Evolutionary conservation across 2,113 vertebrate genomes (phyloP), one percentile per base, ranked within the genome.

Genomic region (Macroglossus sobrinus): DNA sequence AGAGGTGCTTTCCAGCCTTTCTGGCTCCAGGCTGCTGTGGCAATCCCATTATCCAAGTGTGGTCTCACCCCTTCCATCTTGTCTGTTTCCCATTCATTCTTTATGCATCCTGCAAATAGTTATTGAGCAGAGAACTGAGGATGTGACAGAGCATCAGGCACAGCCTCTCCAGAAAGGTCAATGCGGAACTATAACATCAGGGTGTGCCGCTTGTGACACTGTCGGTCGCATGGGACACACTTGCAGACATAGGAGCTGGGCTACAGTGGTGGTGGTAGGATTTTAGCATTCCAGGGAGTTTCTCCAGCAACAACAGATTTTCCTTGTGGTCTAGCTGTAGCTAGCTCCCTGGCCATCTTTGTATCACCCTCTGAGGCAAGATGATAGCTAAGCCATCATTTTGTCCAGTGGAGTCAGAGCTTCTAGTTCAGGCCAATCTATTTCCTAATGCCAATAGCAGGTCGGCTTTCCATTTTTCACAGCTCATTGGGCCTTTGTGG

Each of bases 31-130:
- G 30, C 28, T 14, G 0, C 11, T 0, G 57, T 19, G 45, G 22
- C 35, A 1, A 7, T 14, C 24, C 26, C 81, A 5, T 38, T 26
- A 12, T 35, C 84, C 30, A 21, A 4, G 12, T n/a, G n/a, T 11
- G 33, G 11, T 35, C 18, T 81, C 21, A 35, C 33, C 38, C 30
- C 45, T 30, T 5, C 7, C 8, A 5, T 74, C 24, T 53, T 10
- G 30, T 7, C 8, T 4, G 1, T 21, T 28, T 6, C 47, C 16
- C 3, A 0, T 8, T 69, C 28, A 4, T 21, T 10, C n/a, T 26
- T 79, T 24, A 0, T 1, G 5, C 18, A 26, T 4, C 38, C 72
- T 45, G 4, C n/a, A 47, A 4, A 18, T 6, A 6, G 18, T 30
- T 35, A 33, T 0, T 6, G 55, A 35, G 57, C 72, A 82, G 53